Evolutionary conservation across 2,888 invertebrate species (phyloP), one percentile per base, ranked within the genome.

Genomic region (Seladonia tumulorum): DNA sequence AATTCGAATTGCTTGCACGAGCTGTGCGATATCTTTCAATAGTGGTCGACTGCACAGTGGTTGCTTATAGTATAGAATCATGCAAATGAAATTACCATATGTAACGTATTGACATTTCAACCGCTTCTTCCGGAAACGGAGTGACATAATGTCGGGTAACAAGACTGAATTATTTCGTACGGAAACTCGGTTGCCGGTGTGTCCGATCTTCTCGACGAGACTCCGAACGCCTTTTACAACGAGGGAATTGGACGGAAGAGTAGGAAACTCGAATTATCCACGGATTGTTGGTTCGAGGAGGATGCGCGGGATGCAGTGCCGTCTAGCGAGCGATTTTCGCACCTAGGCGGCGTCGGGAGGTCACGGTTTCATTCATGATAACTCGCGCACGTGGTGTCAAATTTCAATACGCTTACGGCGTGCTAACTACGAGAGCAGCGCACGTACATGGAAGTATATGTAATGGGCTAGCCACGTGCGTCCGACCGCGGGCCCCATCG

Each of bases 351-450:
- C 66, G 35, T 66, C 63, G 70, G 66, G 79, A 80, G 86, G 83
- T 83, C 86, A 83, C 79, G 76, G 81, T 82, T 90, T 91, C 89
- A 90, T 90, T 90, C 90, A 90, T 90, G 85, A 89, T 87, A 86
- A 88, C 87, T 88, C 79, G 81, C 79, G 81, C 83, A 81, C 82
- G 82, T 76, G 85, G 85, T 90, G 87, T 90, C 90, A 88, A 90
- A 90, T 90, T 90, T 90, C 90, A 88, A 87, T 79, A 80, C 83
- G 86, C 87, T 87, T 86, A 87, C 86, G 83, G 86, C 70, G 76
- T 80, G 76, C 76, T 49, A 79, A 81, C 85, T 42, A 45, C 85
- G 71, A 82, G 63, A 79, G 68, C 47, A 22, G 80, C 29, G 72
- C 76, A 66, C 80, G 77, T 71, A 83, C 80, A 70, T 78, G 87